These are phyloP conservation scores for Heliconius erato DNA, from an alignment of 2,888 invertebrate genomes.

Conservation along the genomic window DNA sequence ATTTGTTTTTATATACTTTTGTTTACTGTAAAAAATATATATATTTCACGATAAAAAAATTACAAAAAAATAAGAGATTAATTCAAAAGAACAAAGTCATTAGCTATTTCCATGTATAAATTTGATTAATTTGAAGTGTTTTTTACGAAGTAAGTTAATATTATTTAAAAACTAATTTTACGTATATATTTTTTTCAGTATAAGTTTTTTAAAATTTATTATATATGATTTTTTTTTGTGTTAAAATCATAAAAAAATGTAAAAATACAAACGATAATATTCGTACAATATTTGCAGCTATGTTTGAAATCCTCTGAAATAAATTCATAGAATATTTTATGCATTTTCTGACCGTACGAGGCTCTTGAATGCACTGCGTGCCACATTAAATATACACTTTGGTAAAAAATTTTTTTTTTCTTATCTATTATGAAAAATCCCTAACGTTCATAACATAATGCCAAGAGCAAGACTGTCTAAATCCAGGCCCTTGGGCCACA, in stretches of 20 bases:
- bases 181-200: neutral
- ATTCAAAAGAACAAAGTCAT: too few relatives aligned
- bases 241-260: constrained; percentile 35
- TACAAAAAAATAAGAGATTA: too few relatives aligned
- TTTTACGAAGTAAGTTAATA: too few relatives aligned
- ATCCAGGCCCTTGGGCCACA: too few relatives aligned
- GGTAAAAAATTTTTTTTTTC: neutral
- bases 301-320: constrained; percentile 78
- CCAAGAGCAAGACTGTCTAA: too few relatives aligned
- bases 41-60: too few relatives aligned
- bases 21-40: neutral
- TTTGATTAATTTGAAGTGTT: too few relatives aligned
- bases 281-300: constrained; percentile 57
- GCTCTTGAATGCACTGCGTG: constrained; percentile 70
- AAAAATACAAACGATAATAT: constrained; percentile 54
- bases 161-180: neutral
- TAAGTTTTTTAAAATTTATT: neutral
- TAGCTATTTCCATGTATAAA: too few relatives aligned
- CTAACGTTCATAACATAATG: neutral
- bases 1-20: neutral
- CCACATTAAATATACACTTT: constrained; percentile 55
- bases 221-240: neutral
- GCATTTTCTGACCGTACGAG: constrained; percentile 84
- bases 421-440: neutral
- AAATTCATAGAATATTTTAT: constrained; percentile 85